Evolutionary conservation across 2,113 vertebrate genomes (phyloP), one percentile per base, ranked within the genome.

Genomic region (Lates calcarifer): DNA sequence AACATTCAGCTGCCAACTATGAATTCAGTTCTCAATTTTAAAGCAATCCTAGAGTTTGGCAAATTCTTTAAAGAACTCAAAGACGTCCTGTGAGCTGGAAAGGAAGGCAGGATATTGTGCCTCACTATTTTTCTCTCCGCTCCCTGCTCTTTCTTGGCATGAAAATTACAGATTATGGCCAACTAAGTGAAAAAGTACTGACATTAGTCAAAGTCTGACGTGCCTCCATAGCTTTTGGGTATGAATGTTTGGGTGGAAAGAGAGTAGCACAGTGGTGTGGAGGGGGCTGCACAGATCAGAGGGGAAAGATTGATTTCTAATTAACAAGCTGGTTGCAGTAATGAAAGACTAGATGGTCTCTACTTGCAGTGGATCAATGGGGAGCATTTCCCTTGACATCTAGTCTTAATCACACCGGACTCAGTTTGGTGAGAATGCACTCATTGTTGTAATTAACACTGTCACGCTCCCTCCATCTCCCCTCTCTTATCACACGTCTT

Each of bases 221-320:
- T 68, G 64, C 57, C 63, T 85, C 66, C 39, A 70, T 73, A 39
- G 82, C 74, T 79, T 84, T 82, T 91, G 82, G 74, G 79, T 78
- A 84, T 77, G 69, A 77, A 81, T 63, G 58, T 68, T 83, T 79
- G 70, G 31, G 75, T 87, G 70, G 74, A 82, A 51, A 60, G 65
- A 81, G 78, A 76, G 80, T 68, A 60, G 73, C 64, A 79, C 33
- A 43, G 63, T 73, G 80, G 74, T 82, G 61, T 58, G 67, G 76
- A 61, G 60, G 41, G 41, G 51, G 12, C 24, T 80, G 65, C 29
- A 74, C 20, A 64, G 60, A 83, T 37, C 60, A 77, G 51, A 68
- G 77, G 28, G 67, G 17, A 81, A 61, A 80, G 77, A 93, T 89
- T 91, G 91, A 92, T 93, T 94, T 94, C 86, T 92, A 92, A 93